Base-by-base conservation (phyloP, 1,140 invertebrate genomes). In the Samia ricini region DNA sequence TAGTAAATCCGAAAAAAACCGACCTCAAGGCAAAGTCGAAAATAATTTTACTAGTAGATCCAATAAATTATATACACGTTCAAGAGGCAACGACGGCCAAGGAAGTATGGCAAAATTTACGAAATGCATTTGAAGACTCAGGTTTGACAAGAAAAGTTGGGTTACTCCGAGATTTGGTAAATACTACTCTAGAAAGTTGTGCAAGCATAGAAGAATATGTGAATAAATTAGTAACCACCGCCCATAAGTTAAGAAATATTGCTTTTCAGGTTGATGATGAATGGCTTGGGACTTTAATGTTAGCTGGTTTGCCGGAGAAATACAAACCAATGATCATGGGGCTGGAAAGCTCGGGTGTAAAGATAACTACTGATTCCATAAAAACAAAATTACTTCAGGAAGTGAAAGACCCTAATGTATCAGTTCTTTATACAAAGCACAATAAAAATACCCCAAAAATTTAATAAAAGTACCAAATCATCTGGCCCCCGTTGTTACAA, bases 281-380 rank as follows among this genome's bases (percentile, higher is more conserved):
- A 64, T 86, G 82, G 69, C 58, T 77, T 2, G 74, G 85, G 7
- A 81, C 77, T 0, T 51, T 85, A 3, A 71, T 89, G 64, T 72
- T 89, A 15, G 72, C 81, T 8, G 82, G 85, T 20, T 63, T 89
- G 56, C 78, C 80, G 0, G 79, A 84, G 12, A 60, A 76, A 7
- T 89, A 81, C 69, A 67, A 77, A 56, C 79, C 86, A 0, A 89
- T 89, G 85, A 90, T 89, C 4, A 89, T 89, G 79, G 79, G 71
- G 2, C 60, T 88, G 18, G 81, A 89, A 49, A 75, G 68, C 26
- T 79, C 60, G 0, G 72, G 66, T 0, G 62, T 72, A 0, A 69
- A 61, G 12, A 81, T 90, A 7, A 78, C 72, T 51, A 71, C 69
- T 7, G 84, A 89, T 57, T 68, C 61, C 4, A 80, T 89, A 19